A percentile compares a stretch with the other conserved stretches of the same genome.
These are phyloP conservation scores for Ectemnius cavifrons DNA, from an alignment of 2,888 invertebrate species.

Conservation along the genomic window DNA sequence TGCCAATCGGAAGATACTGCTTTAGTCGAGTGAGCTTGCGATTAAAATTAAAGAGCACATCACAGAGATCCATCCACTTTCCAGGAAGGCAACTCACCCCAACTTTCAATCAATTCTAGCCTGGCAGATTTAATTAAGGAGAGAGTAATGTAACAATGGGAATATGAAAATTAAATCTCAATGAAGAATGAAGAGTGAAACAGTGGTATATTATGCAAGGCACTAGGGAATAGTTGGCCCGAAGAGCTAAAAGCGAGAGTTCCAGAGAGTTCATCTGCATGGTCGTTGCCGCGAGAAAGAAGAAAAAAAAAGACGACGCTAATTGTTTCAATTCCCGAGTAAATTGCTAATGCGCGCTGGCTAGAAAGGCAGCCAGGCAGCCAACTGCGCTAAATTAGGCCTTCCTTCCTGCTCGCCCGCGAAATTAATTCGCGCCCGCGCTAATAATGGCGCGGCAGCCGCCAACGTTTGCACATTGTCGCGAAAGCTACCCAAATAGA, in stretches of 20 bases:
- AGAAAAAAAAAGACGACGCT: constrained; percentile 40
- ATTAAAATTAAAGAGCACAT: not conserved
- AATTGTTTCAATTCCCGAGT: constrained; percentile 67
- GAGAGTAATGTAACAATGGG: too few species aligned
- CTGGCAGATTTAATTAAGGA: too few species aligned
- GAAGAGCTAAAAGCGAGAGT: constrained; percentile 29
- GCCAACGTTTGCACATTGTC: constrained; percentile 53
- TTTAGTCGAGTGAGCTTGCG: not conserved
- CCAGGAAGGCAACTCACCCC: too few species aligned
- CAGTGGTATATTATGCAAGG: too few species aligned
- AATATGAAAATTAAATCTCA: too few species aligned
- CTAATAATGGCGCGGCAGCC: constrained; percentile 53
- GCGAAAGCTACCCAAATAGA: constrained; percentile 35
- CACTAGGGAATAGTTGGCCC: not conserved
- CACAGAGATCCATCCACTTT: too few species aligned
- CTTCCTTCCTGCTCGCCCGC: constrained; percentile 66
- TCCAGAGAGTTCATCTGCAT: constrained; percentile 48
- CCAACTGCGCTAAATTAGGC: constrained; percentile 55
- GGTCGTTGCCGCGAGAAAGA: constrained; percentile 20
- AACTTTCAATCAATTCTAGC: too few species aligned
- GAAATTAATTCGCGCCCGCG: constrained; percentile 63
- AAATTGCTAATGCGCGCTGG: constrained; percentile 50
- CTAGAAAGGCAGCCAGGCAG: constrained; percentile 49
- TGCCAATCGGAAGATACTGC: constrained; percentile 20
- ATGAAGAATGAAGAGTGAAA: too few species aligned